Conservation (phyloP, 2,797 vertebrate genomes). For the Kryptopterus vitreolus region DNA sequence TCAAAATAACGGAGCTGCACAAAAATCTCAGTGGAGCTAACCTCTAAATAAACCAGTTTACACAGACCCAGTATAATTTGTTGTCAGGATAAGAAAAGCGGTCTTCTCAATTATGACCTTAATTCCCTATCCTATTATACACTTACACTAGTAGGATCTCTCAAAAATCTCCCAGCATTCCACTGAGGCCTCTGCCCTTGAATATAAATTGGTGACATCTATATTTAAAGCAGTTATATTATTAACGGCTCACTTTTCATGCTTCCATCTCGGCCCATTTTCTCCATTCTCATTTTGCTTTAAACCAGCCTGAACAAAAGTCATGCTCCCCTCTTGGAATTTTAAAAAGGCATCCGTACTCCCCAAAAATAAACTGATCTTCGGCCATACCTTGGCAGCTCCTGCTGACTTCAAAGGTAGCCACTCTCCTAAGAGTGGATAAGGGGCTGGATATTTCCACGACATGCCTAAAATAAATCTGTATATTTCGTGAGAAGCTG, state of each 20-base stretch:
- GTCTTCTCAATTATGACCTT: constrained; percentile 28
- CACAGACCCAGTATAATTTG: neutral
- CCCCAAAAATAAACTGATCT: constrained; percentile 50
- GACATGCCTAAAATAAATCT: constrained; percentile 40
- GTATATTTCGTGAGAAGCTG: constrained; percentile 27
- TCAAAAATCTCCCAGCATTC: constrained; percentile 45
- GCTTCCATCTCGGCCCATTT: constrained; percentile 36
- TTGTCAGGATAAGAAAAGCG: constrained; percentile 27
- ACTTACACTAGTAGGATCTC: constrained; percentile 42
- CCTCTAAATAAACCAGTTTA: neutral
- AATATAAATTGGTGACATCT: constrained; percentile 58
- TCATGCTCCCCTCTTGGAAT: constrained; percentile 16
- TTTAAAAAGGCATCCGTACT: constrained; percentile 44
- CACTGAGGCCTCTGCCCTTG: constrained; percentile 53
- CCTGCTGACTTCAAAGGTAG: constrained; percentile 46
- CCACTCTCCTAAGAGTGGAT: constrained; percentile 29
- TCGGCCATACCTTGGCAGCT: constrained; percentile 23
- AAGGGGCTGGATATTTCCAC: constrained; percentile 42
- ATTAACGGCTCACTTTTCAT: constrained; percentile 50
- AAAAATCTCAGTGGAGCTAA: neutral
- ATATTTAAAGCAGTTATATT: constrained; percentile 59
- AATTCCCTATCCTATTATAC: constrained; percentile 49
- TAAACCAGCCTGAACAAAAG: constrained; percentile 31
- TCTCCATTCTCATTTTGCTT: constrained; percentile 23
- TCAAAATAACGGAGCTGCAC: neutral